Percentiles rank a stretch among this genome's conserved stretches.
These are phyloP conservation scores for Helicoverpa zea DNA, from an alignment of 1,140 invertebrate genomes.

Conservation along the genomic window DNA sequence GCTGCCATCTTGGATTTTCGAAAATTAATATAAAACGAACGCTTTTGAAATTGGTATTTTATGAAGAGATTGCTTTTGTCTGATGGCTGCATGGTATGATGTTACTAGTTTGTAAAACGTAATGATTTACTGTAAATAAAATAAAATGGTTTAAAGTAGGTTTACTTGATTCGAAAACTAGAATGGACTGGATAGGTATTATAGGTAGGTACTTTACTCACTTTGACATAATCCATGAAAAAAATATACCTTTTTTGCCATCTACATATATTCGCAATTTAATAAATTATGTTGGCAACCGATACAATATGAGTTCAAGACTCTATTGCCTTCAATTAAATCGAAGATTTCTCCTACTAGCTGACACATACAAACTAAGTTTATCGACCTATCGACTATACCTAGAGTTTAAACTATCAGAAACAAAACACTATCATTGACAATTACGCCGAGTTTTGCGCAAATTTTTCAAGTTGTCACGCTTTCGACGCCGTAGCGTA, in stretches of 20 bases:
- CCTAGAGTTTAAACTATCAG: background rate
- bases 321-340: too few species aligned
- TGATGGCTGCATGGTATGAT: background rate
- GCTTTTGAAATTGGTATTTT: constrained; percentile 6
- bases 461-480: constrained; percentile 69
- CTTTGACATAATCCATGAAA: too few species aligned
- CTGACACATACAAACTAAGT: background rate
- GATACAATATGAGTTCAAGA: too few species aligned
- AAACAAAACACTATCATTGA: constrained; percentile 43
- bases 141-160: too few species aligned
- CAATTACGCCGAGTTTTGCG: constrained; percentile 42
- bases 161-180: too few species aligned
- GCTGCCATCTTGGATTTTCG: constrained; percentile 20
- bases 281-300: too few species aligned
- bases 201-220: too few species aligned
- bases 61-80: background rate
- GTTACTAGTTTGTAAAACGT: too few species aligned
- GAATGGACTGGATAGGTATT: too few species aligned
- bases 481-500: constrained; percentile 49
- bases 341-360: background rate
- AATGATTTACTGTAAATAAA: too few species aligned
- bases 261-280: too few species aligned
- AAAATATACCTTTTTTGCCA: too few species aligned
- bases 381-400: constrained; percentile 23
- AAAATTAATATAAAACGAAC: constrained; percentile 65